Conservation (phyloP, 2,888 invertebrate genomes). For the Phytoseiulus persimilis region DNA sequence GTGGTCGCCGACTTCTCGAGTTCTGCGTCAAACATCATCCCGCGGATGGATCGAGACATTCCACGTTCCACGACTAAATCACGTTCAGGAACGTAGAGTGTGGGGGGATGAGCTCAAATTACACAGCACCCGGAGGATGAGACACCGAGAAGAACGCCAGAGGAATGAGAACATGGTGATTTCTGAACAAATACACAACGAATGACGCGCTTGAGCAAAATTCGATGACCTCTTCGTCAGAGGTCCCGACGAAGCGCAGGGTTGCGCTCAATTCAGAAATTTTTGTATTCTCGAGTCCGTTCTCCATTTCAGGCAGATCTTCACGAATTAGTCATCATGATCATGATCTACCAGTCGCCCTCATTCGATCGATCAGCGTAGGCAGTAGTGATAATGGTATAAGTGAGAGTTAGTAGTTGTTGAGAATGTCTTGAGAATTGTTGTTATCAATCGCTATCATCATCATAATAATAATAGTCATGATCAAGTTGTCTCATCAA, state of each 20-base stretch:
- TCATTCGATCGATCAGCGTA: background rate
- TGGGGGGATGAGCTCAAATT: too few species aligned
- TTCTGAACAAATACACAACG: background rate
- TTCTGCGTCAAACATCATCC: too few species aligned
- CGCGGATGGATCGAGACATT: too few species aligned
- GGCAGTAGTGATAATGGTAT: background rate
- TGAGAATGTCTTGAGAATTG: background rate
- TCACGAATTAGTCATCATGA: background rate
- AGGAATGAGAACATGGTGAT: background rate
- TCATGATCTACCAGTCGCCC: background rate
- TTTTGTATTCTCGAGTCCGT: background rate
- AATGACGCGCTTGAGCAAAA: background rate
- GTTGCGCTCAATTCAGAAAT: background rate
- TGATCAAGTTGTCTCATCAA: background rate
- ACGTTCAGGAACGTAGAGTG: too few species aligned
- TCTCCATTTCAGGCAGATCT: background rate
- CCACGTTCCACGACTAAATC: too few species aligned
- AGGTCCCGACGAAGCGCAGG: background rate
- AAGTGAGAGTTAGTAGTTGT: background rate
- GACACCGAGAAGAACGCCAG: background rate
- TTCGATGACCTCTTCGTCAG: background rate
- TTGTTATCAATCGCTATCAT: background rate
- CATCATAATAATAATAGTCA: background rate
- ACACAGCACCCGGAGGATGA: too few species aligned
- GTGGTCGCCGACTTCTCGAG: background rate